Conservation (phyloP, 2,888 invertebrate species). For the Pachliopta kotzebuea region DNA sequence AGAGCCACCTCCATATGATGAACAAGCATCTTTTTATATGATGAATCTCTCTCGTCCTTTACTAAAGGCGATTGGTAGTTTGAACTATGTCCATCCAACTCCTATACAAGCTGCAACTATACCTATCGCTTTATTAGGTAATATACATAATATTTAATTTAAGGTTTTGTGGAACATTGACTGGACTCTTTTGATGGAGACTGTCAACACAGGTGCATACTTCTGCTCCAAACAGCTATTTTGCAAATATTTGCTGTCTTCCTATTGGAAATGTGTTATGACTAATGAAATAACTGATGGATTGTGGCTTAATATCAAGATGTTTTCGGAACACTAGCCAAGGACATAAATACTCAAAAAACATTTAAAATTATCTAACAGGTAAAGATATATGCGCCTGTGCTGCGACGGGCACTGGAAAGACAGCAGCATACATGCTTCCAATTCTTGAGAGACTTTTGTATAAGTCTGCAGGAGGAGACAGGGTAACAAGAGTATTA, state of each 20-base stretch:
- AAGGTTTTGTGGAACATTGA: too few relatives aligned
- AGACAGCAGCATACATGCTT: constrained; percentile 99
- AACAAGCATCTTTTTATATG: constrained; percentile 90
- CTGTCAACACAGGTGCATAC: too few relatives aligned
- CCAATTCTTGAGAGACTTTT: constrained; percentile 96
- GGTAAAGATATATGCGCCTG: constrained; percentile 98
- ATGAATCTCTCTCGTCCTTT: constrained; percentile 98
- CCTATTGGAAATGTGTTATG: too few relatives aligned
- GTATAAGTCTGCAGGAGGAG: constrained; percentile 88
- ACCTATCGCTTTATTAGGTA: constrained; percentile 92
- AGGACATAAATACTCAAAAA: not conserved
- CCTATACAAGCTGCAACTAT: constrained; percentile 98
- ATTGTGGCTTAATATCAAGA: too few relatives aligned
- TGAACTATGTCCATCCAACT: constrained; percentile 96
- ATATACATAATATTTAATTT: too few relatives aligned
- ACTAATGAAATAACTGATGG: too few relatives aligned
- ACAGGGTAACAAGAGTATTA: constrained; percentile 86
- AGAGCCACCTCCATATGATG: constrained; percentile 83
- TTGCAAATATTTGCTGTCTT: too few relatives aligned
- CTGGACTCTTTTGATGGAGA: too few relatives aligned
- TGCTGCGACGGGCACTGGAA: constrained; percentile 98
- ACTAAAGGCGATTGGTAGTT: constrained; percentile 92
- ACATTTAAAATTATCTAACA: constrained; percentile 35
- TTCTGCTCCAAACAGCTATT: too few relatives aligned
- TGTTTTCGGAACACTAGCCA: too few relatives aligned